Base-by-base conservation (phyloP, 37 sponge, comb jelly and placozoan genomes). In the Cliona cf. orientalis region DNA sequence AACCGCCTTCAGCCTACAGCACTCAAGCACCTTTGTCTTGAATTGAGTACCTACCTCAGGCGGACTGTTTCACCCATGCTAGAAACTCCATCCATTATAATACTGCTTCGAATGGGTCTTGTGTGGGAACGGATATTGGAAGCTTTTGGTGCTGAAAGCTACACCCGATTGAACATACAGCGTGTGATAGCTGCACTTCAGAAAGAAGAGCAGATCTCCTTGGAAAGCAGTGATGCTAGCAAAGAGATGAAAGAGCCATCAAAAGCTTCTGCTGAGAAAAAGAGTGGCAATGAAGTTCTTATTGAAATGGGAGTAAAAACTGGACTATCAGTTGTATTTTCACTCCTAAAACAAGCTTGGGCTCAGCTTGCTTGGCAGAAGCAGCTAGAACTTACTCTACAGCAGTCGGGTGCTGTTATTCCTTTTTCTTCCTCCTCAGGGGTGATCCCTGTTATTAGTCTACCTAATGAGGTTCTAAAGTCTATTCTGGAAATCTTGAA, bases 321-420 rank as follows among this genome's bases (percentile, higher is more conserved):
- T 29, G 92, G 92, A 49, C 88, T 95, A 28, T 72, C 78, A n/a
- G 58, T 97, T 44, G 75, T 88, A 42, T 94, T 94, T 74, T 83
- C 94, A 17, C 90, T 97, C 3, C 79, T 97, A 37, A 88, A 71
- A 60, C 97, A 97, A 46, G 49, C 90, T 14, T 95, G 96, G 96
- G 33, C 46, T 2, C 93, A 92, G 69, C 55, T 75, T 17, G 42
- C 64, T 5, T 75, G 82, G 78, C 77, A 92, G 45, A 76, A 57
- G 35, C 78, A 78, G 44, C 34, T 89, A 7, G 40, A 78, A 5
- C 43, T 41, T 14, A 9, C 42, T 11, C 49, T 88, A 7, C 71
- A 71, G 42, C 6, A 46, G 5, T 3, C 67, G 5, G 44, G 29
- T 14, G 53, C 41, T 14, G 33, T 21, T 33, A 29, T 77, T 14